Conservation (phyloP, 2,113 vertebrate genomes). For the Merops nubicus region DNA sequence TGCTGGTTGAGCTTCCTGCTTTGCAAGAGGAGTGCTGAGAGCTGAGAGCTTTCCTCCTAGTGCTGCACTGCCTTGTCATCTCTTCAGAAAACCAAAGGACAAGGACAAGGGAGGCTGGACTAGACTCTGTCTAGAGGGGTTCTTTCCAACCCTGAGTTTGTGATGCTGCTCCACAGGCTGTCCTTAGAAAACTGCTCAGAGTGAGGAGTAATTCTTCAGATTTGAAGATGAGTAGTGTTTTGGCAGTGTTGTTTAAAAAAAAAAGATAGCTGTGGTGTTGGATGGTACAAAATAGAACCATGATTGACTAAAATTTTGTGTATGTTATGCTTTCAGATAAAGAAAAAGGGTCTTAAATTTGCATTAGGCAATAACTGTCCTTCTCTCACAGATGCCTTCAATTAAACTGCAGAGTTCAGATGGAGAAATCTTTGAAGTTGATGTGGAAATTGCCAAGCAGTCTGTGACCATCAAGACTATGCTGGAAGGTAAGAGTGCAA, state of each 20-base stretch:
- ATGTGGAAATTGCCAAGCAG: constrained; percentile 98
- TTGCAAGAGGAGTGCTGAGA: not conserved
- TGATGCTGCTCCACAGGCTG: not conserved
- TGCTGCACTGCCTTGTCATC: not conserved
- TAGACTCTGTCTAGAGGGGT: not conserved
- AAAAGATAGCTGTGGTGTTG: too few species aligned
- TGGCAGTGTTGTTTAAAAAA: not conserved
- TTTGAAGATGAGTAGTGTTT: not conserved
- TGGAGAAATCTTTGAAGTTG: constrained; percentile 99
- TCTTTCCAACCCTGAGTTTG: not conserved
- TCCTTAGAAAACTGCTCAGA: not conserved
- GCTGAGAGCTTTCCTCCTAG: not conserved
- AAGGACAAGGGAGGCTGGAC: not conserved
- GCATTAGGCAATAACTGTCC: not conserved
- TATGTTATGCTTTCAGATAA: not conserved
- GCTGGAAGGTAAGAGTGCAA: constrained; percentile 89
- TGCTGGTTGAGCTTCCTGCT: not conserved
- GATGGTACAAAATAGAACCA: too few species aligned
- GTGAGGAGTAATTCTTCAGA: not conserved
- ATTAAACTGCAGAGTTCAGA: constrained; percentile 99
- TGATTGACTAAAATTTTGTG: too few species aligned
- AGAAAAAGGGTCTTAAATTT: not conserved
- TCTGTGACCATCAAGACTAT: constrained; percentile 99
- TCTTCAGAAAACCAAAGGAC: not conserved
- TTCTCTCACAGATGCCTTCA: constrained; percentile 89